A percentile compares a stretch with the other conserved stretches of the same genome.
phyloP scores from a whole-genome alignment of 2,113 vertebrate species.

The Rhineura floridana region DNA sequence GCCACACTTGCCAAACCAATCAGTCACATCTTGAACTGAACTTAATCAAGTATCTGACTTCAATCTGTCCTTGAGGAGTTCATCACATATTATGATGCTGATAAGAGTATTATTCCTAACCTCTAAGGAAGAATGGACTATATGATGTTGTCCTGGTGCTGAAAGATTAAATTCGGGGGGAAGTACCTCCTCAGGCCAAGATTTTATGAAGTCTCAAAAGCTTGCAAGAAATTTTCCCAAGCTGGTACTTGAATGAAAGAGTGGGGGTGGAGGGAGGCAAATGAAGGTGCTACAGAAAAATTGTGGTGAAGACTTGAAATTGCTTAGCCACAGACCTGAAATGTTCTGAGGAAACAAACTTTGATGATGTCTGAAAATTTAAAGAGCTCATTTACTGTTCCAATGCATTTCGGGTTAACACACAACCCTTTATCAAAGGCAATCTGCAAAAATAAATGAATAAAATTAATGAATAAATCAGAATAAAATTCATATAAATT shows the following conservation, averaged over 20 bases:
- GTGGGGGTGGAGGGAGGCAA: neutral
- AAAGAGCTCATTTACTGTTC: neutral
- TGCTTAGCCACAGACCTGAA: neutral
- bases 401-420: too few relatives aligned
- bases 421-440: too few relatives aligned
- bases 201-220: neutral
- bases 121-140: neutral
- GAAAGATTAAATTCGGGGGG: neutral
- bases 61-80: neutral
- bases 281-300: neutral
- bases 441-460: too few relatives aligned
- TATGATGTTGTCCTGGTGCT: rapidly evolving
- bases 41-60: slow-evolving; percentile 28
- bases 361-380: neutral
- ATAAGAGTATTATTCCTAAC: slow-evolving; percentile 18
- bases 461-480: too few relatives aligned
- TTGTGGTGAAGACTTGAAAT: neutral
- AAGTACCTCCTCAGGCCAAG: neutral
- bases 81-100: slow-evolving; percentile 6
- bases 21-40: slow-evolving; percentile 14
- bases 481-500: too few relatives aligned
- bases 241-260: neutral
- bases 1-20: neutral
- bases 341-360: neutral
- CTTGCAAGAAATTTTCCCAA: neutral